A percentile compares a stretch with the other conserved stretches of the same genome.
Evolutionary conservation across 2,888 invertebrate genomes (phyloP).

Genomic region (Leucophenga montana): DNA sequence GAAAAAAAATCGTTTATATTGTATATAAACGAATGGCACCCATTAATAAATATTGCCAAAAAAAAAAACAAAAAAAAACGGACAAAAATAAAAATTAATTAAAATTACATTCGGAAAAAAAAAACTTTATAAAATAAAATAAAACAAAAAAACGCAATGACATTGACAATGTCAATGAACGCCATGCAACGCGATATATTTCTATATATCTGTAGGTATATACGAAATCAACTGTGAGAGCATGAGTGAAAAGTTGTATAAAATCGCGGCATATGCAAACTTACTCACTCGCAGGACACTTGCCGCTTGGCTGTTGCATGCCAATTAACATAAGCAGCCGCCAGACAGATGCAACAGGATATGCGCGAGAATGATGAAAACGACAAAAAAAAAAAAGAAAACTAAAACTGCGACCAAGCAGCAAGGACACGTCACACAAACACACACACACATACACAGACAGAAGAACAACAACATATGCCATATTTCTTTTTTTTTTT

Average conservation of each 20-base stretch:
- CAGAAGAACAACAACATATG: conserved; percentile 7
- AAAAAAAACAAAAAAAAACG: conserved; percentile 35
- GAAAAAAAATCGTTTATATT: neutral
- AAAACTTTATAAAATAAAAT: conserved; percentile 34
- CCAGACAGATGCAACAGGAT: conserved; percentile 48
- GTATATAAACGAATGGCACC: neutral
- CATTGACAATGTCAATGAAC: conserved; percentile 68
- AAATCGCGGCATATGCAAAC: neutral
- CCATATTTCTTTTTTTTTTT: conserved; percentile 36
- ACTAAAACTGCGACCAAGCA: conserved; percentile 48
- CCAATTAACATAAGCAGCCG: conserved; percentile 64
- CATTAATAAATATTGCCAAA: conserved; percentile 30
- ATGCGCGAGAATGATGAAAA: conserved; percentile 39
- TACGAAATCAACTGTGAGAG: neutral
- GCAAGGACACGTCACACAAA: conserved; percentile 10
- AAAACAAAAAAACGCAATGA: conserved; percentile 56
- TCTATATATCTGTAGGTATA: too few species aligned
- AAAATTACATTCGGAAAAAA: conserved; percentile 47
- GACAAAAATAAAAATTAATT: conserved; percentile 43
- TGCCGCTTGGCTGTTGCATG: conserved; percentile 42
- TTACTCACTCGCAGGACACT: neutral
- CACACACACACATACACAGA: conserved; percentile 24
- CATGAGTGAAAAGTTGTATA: neutral
- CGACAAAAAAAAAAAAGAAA: conserved; percentile 52
- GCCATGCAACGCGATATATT: conserved; percentile 31